Percentiles rank a stretch among this genome's conserved stretches.
These are phyloP conservation scores for Streptopelia turtur DNA, from an alignment of 2,797 vertebrate species.

Conservation along the genomic window DNA sequence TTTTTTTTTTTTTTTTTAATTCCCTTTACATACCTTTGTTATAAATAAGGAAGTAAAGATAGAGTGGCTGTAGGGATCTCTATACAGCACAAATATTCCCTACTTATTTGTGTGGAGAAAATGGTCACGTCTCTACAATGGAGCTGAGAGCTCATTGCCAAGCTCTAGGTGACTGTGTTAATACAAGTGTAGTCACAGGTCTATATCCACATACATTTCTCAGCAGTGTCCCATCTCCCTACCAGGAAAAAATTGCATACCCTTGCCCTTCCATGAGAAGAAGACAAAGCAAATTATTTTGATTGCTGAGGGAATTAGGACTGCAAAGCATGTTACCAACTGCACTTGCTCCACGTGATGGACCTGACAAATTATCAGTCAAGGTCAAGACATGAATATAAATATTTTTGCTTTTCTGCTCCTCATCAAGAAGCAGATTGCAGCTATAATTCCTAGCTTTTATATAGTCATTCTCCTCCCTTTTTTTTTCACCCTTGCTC, in stretches of 20 bases:
- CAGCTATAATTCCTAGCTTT: background rate
- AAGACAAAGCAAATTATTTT: background rate
- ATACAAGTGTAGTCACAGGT: background rate
- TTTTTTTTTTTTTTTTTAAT: background rate
- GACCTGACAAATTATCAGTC: background rate
- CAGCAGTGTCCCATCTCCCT: background rate
- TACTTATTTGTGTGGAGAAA: background rate
- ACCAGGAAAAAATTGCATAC: background rate
- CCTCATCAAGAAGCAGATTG: background rate
- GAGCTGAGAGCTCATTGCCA: background rate
- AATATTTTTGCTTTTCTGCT: constrained; percentile 21
- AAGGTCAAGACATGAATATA: background rate
- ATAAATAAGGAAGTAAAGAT: background rate
- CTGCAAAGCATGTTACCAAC: background rate
- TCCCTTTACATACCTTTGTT: background rate
- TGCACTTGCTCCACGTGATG: background rate
- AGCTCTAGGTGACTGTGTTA: background rate
- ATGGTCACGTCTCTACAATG: background rate
- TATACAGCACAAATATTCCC: background rate
- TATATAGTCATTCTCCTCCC: background rate
- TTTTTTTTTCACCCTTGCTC: background rate
- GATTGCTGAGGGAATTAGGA: background rate
- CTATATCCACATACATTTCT: background rate
- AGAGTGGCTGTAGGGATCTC: background rate
- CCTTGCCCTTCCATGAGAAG: background rate